Percentiles rank a stretch among this genome's conserved stretches.
phyloP scores from a whole-genome alignment of 1,140 invertebrate genomes.

The Diabrotica virgifera region DNA sequence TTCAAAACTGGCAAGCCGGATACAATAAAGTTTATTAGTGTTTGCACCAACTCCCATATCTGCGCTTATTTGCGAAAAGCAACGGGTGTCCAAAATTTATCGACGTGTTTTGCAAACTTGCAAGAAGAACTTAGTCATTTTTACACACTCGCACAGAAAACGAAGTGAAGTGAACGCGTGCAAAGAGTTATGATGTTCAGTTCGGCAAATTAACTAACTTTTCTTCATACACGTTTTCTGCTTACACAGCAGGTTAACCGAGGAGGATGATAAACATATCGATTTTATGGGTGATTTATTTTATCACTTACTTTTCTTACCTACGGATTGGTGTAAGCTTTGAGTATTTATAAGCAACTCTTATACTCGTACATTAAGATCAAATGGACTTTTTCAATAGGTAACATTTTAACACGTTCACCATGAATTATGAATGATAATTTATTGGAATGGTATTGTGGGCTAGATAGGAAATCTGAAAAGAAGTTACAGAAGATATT shows the following conservation, averaged over 20 bases:
- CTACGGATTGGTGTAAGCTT: no score
- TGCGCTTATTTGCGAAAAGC: constrained; percentile 12
- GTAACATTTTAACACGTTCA: no score
- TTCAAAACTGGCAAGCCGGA: not conserved
- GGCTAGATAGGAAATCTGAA: no score
- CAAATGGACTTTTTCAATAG: no score
- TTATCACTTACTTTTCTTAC: not conserved
- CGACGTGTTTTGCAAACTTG: constrained; percentile 18
- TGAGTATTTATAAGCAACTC: no score
- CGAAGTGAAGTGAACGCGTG: not conserved
- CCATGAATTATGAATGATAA: no score
- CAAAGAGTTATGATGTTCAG: not conserved
- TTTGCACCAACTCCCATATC: not conserved
- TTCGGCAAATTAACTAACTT: not conserved
- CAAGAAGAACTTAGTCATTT: constrained; percentile 14
- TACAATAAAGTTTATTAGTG: not conserved
- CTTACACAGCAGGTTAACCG: not conserved
- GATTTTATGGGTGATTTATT: not conserved
- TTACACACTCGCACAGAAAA: constrained; percentile 11
- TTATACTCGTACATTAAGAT: no score
- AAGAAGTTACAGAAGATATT: no score
- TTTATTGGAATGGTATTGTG: no score
- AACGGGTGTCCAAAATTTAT: constrained; percentile 19
- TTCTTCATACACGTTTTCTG: not conserved
- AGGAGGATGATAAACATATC: not conserved